phyloP scores from a whole-genome alignment of 2,888 invertebrate species.

The Epistrophe eligans region DNA sequence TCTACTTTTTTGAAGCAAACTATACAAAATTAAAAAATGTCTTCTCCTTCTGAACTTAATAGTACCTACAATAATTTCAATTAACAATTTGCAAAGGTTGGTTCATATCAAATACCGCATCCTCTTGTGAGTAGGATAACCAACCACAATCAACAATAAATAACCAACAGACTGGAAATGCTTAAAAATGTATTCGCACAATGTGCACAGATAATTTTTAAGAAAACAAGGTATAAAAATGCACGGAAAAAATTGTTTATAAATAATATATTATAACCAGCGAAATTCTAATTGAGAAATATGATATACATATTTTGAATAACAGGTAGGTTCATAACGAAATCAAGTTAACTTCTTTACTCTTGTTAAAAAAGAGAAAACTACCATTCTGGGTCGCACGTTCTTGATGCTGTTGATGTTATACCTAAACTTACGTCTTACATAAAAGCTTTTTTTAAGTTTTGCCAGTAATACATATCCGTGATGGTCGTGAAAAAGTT shows the following conservation, averaged over 20 bases:
- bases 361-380: background rate
- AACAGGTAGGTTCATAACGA: conserved; percentile 24
- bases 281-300: conserved; percentile 65
- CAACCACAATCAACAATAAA: conserved; percentile 75
- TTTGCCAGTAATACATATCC: no score
- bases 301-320: conserved; percentile 59
- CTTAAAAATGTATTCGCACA: conserved; percentile 71
- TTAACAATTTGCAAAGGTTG: background rate
- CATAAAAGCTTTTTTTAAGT: no score
- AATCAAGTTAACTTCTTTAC: background rate
- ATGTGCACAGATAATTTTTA: conserved; percentile 48
- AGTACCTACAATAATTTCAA: background rate
- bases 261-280: conserved; percentile 64
- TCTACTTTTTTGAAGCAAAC: background rate
- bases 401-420: background rate
- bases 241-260: conserved; percentile 50
- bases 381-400: background rate
- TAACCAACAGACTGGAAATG: conserved; percentile 76
- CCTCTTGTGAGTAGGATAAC: conserved; percentile 40
- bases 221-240: conserved; percentile 42
- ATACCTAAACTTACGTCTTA: no score
- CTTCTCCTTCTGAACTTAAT: background rate
- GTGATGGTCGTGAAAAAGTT: no score
- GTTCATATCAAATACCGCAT: conserved; percentile 26
- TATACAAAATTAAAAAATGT: background rate